Evolutionary conservation across 2,113 vertebrate genomes (phyloP), one percentile per base, ranked within the genome.

Genomic region (Atlantisia rogersi): DNA sequence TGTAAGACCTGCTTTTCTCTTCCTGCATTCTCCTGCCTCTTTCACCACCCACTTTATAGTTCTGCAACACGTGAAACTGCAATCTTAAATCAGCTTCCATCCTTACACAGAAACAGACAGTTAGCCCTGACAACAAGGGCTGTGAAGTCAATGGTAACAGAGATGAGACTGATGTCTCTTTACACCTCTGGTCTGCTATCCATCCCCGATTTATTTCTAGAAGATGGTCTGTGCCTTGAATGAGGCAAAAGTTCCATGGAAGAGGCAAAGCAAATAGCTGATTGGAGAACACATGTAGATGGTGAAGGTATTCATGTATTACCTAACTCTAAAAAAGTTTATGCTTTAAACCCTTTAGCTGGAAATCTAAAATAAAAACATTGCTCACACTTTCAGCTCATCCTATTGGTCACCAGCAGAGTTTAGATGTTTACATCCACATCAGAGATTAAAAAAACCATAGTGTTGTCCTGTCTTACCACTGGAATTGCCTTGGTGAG

Each of bases 401-500:
- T 28, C 7, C 37, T 35, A 0, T 18, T 64, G 48, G 50, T 62
- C 65, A 79, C 20, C 64, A 91, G 56, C 15, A 84, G 76, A 52
- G 25, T 70, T 60, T 35, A 84, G 76, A 19, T 75, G 52, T 84
- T 86, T 82, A 29, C 18, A 35, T 67, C 56, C 48, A 75, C 48
- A 76, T 52, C 56, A 75, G 40, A 93, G 60, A 88, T 29, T 74
- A 83, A 90, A 60, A 73, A 21, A 58, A 73, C 21, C 35, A 35
- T 16, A 67, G 29, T 1, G 1, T 40, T 78, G 60, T 71, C 69
- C 40, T 78, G 60, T 71, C 69, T 76, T 78, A 53, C 88, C 14
- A 70, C 32, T 94, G 73, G 56, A 78, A 92, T 67, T 90, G 44
- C 58, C 58, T 32, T 60, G 60, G 59, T 73, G n/a, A 82, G 50